A percentile compares a stretch with the other conserved stretches of the same genome.
Evolutionary conservation across 2,888 invertebrate genomes (phyloP).

Genomic region (Zaprionus bogoriensis): DNA sequence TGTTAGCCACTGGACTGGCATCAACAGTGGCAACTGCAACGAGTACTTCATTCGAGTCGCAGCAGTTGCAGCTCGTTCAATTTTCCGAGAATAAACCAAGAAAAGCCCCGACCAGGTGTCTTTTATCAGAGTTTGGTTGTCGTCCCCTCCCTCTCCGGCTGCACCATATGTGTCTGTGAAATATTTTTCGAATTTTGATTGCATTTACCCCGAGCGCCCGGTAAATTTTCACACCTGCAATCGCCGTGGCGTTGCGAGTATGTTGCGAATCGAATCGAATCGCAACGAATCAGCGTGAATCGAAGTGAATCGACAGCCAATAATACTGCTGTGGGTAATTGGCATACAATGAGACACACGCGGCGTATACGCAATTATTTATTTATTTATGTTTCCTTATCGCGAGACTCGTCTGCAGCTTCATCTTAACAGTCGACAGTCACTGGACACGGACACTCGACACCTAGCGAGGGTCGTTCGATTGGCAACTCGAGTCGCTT

Average conservation of each 20-base stretch:
- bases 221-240: slow-evolving; percentile 59
- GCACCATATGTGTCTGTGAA: slow-evolving; percentile 27
- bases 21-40: slow-evolving; percentile 37
- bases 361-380: slow-evolving; percentile 54
- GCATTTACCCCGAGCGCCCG: slow-evolving; percentile 20
- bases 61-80: slow-evolving; percentile 18
- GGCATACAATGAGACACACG: slow-evolving; percentile 27
- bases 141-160: not conserved
- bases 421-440: slow-evolving; percentile 20
- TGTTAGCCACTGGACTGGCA: no score
- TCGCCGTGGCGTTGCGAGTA: slow-evolving; percentile 16
- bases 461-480: slow-evolving; percentile 21
- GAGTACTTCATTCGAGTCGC: slow-evolving; percentile 29
- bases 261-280: slow-evolving; percentile 14
- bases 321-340: slow-evolving; percentile 20
- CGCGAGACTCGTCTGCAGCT: slow-evolving; percentile 34
- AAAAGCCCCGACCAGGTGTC: slow-evolving; percentile 48
- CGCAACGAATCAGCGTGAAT: no score
- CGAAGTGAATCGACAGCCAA: no score
- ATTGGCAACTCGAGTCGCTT: slow-evolving; percentile 30
- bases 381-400: slow-evolving; percentile 4
- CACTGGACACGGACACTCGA: slow-evolving; percentile 32
- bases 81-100: slow-evolving; percentile 15
- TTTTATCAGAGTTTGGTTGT: slow-evolving; percentile 49
- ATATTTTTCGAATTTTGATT: slow-evolving; percentile 29